phyloP scores from a whole-genome alignment of 2,113 vertebrate species.

The Petromus typicus region DNA sequence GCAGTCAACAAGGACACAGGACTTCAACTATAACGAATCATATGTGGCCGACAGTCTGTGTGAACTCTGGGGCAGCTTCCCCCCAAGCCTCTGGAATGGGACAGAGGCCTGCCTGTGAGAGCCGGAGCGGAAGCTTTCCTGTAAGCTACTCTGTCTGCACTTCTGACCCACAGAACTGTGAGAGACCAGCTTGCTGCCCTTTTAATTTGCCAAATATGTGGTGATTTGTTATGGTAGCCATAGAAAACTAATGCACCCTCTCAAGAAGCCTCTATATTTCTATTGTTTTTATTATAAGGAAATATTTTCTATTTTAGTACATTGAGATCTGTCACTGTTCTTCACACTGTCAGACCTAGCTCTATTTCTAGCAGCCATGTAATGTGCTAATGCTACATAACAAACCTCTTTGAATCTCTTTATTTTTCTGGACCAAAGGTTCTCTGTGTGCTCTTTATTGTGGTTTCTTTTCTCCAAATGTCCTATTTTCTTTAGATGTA shows the following conservation, averaged over 20 bases:
- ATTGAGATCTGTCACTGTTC: neutral
- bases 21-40: neutral
- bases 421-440: neutral
- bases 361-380: neutral
- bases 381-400: neutral
- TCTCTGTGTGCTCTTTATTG: neutral
- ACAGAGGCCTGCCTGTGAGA: neutral
- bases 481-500: slow-evolving; percentile 22
- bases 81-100: neutral
- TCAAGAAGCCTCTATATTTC: slow-evolving; percentile 16
- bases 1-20: neutral
- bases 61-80: neutral
- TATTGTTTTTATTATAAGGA: neutral
- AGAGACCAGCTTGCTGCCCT: neutral
- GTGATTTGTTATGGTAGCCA: neutral
- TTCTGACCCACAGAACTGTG: neutral
- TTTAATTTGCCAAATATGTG: neutral
- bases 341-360: neutral
- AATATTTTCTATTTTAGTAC: neutral
- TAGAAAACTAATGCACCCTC: neutral
- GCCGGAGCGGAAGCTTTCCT: neutral
- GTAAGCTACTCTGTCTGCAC: neutral
- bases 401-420: neutral
- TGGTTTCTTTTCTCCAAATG: slow-evolving; percentile 29
- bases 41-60: neutral